Evolutionary conservation across 2,113 vertebrate genomes (phyloP).

Genomic region (Pomatostomus ruficeps): DNA sequence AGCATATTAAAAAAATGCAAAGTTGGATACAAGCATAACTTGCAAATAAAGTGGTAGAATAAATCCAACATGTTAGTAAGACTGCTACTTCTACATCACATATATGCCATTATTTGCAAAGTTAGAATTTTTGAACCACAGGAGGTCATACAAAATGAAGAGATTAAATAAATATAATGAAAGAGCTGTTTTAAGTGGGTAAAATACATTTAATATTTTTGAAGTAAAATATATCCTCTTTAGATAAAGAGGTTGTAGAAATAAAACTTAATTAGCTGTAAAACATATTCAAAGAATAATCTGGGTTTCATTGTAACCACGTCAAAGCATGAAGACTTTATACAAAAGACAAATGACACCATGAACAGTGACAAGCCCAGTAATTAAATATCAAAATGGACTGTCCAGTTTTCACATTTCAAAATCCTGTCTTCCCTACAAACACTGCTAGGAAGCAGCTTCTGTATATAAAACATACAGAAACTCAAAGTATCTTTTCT

Average conservation of each 20-base stretch:
- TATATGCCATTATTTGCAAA: not conserved
- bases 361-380: not conserved
- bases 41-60: not conserved
- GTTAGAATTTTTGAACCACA: not conserved
- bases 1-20: not conserved
- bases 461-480: not conserved
- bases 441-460: not conserved
- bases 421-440: not conserved
- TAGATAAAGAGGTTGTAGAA: not conserved
- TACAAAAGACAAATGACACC: not conserved
- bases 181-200: not conserved
- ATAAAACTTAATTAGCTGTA: not conserved
- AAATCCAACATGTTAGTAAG: not conserved
- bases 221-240: not conserved
- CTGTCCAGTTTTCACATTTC: not conserved
- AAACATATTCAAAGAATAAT: not conserved
- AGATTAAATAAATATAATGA: not conserved
- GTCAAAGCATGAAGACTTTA: not conserved
- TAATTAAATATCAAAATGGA: not conserved
- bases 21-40: not conserved
- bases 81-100: not conserved
- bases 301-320: not conserved
- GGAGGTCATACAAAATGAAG: not conserved
- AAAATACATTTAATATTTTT: not conserved
- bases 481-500: not conserved